Evolutionary conservation across 2,888 invertebrate genomes (phyloP), one percentile per base, ranked within the genome.

Genomic region (Tenthredo notha): DNA sequence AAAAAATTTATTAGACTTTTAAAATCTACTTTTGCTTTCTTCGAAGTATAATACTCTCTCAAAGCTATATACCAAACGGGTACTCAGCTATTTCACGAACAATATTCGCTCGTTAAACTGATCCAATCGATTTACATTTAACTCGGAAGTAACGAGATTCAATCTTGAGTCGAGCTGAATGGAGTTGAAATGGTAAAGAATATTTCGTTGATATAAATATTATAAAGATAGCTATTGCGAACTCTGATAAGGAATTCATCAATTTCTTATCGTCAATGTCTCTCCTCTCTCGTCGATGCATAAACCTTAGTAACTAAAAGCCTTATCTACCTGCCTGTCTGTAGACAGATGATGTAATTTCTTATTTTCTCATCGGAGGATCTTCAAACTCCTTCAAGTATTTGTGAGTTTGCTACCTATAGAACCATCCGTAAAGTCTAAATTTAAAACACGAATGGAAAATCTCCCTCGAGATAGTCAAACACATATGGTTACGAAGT

Each of bases 1-100:
- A 43, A 40, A 43, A 43, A 74, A 77, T 77, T 47, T 77, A 18
- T 10, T 77, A 10, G 50, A 77, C 61, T 80, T 40, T 61, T 80
- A 21, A 61, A 61, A 61, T 61, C n/a, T 80, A 61, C 61, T 80
- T 80, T 25, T 15, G 80, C 80, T 58, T 80, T 80, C 37, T 61
- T 33, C 58, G n/a, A 15, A 15, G n/a, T 21, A 61, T 58, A 61
- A 80, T 61, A 29, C 58, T 80, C 33, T 10, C 25, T 80, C 37
- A 21, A 58, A 61, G 37, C 80, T 61, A 58, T 61, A 58, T 21
- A n/a, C 80, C 80, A 50, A 77, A 40, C 58, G 21, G 33, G 37
- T 77, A 21, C 50, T 40, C 9, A 18, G 29, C 25, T 18, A 54
- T 29, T 77, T 1, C 18, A 29, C 25, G 50, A 61, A 50, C 80